phyloP scores from a whole-genome alignment of 2,113 vertebrate genomes.

The Lamprotornis superbus region DNA sequence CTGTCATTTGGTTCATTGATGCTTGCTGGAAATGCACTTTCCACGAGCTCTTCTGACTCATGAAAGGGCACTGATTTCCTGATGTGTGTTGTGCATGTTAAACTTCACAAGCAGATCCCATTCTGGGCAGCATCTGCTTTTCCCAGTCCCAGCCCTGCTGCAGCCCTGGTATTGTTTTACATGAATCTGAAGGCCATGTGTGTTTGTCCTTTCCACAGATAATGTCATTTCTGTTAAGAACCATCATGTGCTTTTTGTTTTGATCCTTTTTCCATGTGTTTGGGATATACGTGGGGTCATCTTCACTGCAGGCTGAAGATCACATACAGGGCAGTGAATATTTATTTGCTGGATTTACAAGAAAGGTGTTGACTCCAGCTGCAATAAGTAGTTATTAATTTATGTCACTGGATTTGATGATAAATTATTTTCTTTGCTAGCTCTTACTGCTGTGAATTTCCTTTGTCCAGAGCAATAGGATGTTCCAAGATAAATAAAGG shows the following conservation, averaged over 20 bases:
- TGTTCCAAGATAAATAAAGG: not conserved
- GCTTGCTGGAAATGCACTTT: not conserved
- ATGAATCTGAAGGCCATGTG: constrained; percentile 54
- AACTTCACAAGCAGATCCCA: not conserved
- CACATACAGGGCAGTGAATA: not conserved
- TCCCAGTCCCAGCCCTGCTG: constrained; percentile 3
- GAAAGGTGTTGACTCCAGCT: not conserved
- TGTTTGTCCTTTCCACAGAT: constrained; percentile 24
- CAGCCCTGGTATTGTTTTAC: constrained; percentile 54
- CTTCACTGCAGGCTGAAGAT: constrained; percentile 25
- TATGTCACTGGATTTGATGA: not conserved
- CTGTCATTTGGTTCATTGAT: not conserved
- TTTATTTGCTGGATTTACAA: not conserved
- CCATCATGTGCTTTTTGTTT: constrained; percentile 37
- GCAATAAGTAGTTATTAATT: not conserved
- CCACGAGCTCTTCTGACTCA: not conserved
- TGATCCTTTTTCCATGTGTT: constrained; percentile 59
- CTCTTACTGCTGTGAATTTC: not conserved
- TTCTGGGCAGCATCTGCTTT: constrained; percentile 52
- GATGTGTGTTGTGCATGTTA: not conserved
- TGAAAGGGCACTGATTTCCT: not conserved
- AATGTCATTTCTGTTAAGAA: constrained; percentile 12
- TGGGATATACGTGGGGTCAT: constrained; percentile 31
- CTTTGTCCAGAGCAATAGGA: not conserved
- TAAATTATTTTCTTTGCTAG: not conserved